A percentile compares a stretch with the other conserved stretches of the same genome.
Evolutionary conservation across 2,113 vertebrate species (phyloP).

Genomic region (Miniopterus natalensis): DNA sequence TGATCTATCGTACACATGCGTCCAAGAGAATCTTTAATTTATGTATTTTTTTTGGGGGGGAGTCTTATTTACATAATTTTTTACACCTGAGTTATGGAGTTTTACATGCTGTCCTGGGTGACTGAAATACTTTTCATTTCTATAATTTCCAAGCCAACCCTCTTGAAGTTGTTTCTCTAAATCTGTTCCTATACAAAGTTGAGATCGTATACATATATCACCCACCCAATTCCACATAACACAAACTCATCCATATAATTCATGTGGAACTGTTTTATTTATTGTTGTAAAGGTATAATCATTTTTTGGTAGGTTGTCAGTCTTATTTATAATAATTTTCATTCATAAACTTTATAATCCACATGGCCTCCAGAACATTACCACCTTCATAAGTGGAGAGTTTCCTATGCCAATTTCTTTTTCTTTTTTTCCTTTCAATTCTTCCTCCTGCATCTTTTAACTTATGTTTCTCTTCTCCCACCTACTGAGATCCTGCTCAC

Average conservation of each 20-base stretch:
- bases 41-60: background rate
- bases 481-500: slow-evolving; percentile 54
- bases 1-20: slow-evolving; percentile 17
- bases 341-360: background rate
- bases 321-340: slow-evolving; percentile 58
- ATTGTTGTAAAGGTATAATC: slow-evolving; percentile 23
- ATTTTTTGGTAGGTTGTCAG: slow-evolving; percentile 26
- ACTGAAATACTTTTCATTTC: slow-evolving; percentile 53
- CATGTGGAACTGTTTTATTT: slow-evolving; percentile 50
- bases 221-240: background rate
- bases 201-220: slow-evolving; percentile 22
- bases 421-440: slow-evolving; percentile 40
- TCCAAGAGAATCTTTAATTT: slow-evolving; percentile 60
- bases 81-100: slow-evolving; percentile 46
- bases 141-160: background rate
- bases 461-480: background rate
- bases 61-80: slow-evolving; percentile 45
- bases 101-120: slow-evolving; percentile 47
- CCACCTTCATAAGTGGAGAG: background rate
- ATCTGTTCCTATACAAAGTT: slow-evolving; percentile 49
- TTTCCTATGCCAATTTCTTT: slow-evolving; percentile 26
- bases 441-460: slow-evolving; percentile 4
- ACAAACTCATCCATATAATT: slow-evolving; percentile 12
- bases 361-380: slow-evolving; percentile 12
- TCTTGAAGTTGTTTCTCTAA: slow-evolving; percentile 58